Percentiles rank a stretch among this genome's conserved stretches.
These are phyloP conservation scores for Mnemiopsis leidyi DNA, from an alignment of 37 sponge, comb jelly and placozoan species.

Conservation along the genomic window DNA sequence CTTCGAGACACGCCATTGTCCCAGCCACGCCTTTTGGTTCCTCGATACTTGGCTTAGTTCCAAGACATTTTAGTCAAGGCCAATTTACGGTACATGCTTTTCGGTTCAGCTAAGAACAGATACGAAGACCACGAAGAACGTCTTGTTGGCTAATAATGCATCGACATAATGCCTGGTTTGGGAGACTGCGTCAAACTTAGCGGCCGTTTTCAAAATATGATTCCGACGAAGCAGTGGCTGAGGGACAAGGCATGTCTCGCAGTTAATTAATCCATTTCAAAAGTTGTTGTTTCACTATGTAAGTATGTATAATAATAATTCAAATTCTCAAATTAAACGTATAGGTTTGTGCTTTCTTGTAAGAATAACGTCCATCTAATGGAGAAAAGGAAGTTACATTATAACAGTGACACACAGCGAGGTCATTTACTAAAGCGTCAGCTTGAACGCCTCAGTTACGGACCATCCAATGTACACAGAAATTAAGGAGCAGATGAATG, in stretches of 20 bases:
- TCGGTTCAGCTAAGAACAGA: no score
- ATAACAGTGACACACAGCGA: conserved; percentile 48
- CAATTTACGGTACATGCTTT: background rate
- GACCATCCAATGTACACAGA: background rate
- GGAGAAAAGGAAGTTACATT: conserved; percentile 67
- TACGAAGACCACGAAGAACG: no score
- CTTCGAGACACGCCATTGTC: background rate
- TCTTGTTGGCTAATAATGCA: no score
- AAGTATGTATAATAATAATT: conserved; percentile 59
- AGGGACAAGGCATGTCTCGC: conserved; percentile 36
- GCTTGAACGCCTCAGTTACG: background rate
- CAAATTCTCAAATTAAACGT: conserved; percentile 61
- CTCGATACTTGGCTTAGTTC: background rate
- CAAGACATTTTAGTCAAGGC: background rate
- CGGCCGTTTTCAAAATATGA: background rate
- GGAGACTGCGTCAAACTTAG: background rate
- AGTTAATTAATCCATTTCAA: conserved; percentile 30
- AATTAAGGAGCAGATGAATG: background rate
- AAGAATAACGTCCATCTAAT: conserved; percentile 65
- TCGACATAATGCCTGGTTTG: no score
- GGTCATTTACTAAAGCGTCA: conserved; percentile 46
- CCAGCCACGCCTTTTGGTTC: background rate
- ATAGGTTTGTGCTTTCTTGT: conserved; percentile 63
- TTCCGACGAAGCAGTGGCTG: background rate
- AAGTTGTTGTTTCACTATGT: conserved; percentile 55